These are phyloP conservation scores for Pangasius macronema DNA, from an alignment of 2,797 vertebrate species.

Conservation along the genomic window DNA sequence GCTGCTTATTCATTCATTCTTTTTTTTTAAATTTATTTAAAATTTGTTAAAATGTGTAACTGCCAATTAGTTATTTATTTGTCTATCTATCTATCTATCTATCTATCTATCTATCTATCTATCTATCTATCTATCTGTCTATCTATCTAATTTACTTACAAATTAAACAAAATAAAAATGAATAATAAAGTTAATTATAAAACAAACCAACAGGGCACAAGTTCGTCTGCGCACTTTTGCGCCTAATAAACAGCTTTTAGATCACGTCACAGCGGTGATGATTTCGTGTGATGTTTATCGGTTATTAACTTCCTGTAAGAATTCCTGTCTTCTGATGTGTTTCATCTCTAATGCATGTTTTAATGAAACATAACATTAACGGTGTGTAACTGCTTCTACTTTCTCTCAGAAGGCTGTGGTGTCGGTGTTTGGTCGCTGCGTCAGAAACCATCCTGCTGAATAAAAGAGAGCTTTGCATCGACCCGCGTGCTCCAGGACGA, in stretches of 20 bases:
- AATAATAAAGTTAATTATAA: no score
- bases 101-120: neutral
- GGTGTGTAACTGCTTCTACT: neutral
- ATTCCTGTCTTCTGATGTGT: neutral
- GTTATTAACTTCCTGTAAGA: neutral
- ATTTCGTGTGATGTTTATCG: neutral
- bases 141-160: neutral
- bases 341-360: neutral
- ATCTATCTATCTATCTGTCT: neutral
- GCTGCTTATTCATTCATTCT: neutral
- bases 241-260: neutral
- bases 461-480: constrained; percentile 41
- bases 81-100: neutral
- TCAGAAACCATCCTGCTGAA: constrained; percentile 30
- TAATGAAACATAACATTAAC: neutral
- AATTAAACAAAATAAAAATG: no score
- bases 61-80: neutral
- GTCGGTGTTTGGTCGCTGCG: neutral
- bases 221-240: neutral
- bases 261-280: neutral
- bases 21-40: neutral
- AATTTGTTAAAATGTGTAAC: neutral
- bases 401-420: neutral
- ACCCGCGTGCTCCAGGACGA: constrained; percentile 2
- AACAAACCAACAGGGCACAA: neutral